phyloP scores from a whole-genome alignment of 2,888 invertebrate genomes.

The Tachystola acroxantha region DNA sequence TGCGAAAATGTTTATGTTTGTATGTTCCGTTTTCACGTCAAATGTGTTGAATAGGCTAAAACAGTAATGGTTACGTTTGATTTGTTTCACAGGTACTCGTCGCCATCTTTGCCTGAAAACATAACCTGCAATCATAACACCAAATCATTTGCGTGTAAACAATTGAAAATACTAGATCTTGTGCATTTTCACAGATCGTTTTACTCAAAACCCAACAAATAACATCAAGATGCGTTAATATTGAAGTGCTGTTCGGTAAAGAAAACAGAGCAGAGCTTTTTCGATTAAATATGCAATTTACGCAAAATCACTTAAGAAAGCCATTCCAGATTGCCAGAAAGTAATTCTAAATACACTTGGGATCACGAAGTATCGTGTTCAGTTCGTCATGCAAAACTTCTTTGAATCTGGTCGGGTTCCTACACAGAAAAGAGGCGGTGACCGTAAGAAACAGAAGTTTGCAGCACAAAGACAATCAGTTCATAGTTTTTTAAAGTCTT shows the following conservation, averaged over 20 bases:
- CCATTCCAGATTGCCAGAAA: conserved; percentile 10
- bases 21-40: too few relatives aligned
- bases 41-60: too few relatives aligned
- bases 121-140: conserved; percentile 10
- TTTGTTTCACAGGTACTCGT: conserved; percentile 10
- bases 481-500: conserved; percentile 14
- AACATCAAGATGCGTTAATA: conserved; percentile 13
- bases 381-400: conserved; percentile 9
- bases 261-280: conserved; percentile 7
- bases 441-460: conserved; percentile 8
- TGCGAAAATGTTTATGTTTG: too few relatives aligned
- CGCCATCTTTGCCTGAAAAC: conserved; percentile 5
- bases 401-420: conserved; percentile 6
- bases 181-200: conserved; percentile 11
- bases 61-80: conserved; percentile 7
- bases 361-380: conserved; percentile 9
- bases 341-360: conserved; percentile 8
- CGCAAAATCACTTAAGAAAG: conserved; percentile 5
- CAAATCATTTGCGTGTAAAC: conserved; percentile 9
- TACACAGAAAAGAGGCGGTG: conserved; percentile 9
- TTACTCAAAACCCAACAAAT: conserved; percentile 12
- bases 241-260: conserved; percentile 8
- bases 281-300: conserved; percentile 5
- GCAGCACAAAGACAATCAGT: conserved; percentile 10
- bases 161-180: conserved; percentile 6